Conservation (phyloP, 2,113 vertebrate species). For the Phrynocephalus versicolor region DNA sequence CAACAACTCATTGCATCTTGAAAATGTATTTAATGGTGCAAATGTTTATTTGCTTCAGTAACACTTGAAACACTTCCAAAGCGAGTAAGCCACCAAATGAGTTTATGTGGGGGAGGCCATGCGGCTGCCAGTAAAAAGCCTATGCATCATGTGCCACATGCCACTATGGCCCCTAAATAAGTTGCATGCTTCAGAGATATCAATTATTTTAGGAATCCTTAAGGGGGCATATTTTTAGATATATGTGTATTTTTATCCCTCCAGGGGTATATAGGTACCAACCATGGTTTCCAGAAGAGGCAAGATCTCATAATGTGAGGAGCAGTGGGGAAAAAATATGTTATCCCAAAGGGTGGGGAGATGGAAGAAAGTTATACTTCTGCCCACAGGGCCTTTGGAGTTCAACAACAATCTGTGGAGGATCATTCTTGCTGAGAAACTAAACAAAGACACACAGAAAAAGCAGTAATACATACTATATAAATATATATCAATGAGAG, state of each 20-base stretch:
- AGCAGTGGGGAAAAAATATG: conserved; percentile 33
- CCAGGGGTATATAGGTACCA: background rate
- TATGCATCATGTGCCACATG: background rate
- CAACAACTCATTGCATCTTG: conserved; percentile 14
- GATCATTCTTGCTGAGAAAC: background rate
- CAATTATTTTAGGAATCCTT: background rate
- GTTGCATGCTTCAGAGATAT: background rate
- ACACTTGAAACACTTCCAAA: background rate
- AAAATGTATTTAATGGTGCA: background rate
- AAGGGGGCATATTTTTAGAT: background rate
- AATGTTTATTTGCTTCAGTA: background rate
- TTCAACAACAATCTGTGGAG: background rate
- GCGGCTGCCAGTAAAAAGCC: background rate
- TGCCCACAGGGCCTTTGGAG: no score
- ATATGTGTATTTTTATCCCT: background rate
- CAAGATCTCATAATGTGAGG: conserved; percentile 10
- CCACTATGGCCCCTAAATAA: background rate
- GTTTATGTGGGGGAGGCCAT: background rate
- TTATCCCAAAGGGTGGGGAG: background rate
- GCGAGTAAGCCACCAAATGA: background rate
- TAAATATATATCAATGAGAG: no score
- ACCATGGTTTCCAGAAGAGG: conserved; percentile 14
- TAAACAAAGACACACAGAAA: background rate
- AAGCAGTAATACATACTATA: no score
- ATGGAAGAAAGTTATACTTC: background rate